Evolutionary conservation across 2,113 vertebrate genomes (phyloP).

Genomic region (Falcunculus frontatus): DNA sequence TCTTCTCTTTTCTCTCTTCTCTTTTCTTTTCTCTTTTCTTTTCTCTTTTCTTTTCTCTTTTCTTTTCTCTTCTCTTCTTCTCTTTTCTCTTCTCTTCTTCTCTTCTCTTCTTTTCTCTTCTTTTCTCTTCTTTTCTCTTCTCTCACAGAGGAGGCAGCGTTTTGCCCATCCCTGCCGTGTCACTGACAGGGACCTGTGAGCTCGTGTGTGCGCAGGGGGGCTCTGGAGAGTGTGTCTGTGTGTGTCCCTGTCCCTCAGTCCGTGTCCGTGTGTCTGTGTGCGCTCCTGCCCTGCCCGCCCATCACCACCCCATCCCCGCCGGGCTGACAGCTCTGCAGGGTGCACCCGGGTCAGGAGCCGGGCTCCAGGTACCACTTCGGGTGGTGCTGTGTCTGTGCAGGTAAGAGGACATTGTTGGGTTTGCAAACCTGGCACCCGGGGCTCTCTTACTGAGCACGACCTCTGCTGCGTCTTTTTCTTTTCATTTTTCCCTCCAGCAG

Average conservation of each 20-base stretch:
- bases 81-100: too few species aligned
- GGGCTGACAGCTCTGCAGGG: background rate
- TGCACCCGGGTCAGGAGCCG: background rate
- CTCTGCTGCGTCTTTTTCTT: background rate
- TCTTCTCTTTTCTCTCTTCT: too few species aligned
- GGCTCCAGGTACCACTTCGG: background rate
- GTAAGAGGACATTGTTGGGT: background rate
- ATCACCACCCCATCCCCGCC: background rate
- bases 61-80: too few species aligned
- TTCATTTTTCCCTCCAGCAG: background rate
- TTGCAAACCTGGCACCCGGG: background rate
- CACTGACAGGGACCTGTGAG: background rate
- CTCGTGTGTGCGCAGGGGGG: background rate
- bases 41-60: too few species aligned
- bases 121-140: too few species aligned
- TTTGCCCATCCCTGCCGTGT: background rate
- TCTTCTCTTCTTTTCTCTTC: too few species aligned
- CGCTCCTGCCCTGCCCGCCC: background rate
- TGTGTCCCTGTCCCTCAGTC: background rate
- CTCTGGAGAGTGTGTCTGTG: too few species aligned
- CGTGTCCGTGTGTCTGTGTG: background rate
- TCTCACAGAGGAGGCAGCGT: background rate
- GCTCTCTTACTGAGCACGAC: background rate
- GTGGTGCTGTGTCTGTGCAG: conserved; percentile 4
- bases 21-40: too few species aligned